Conservation (phyloP, 1,140 invertebrate species). For the Drosophila sulfurigaster region DNA sequence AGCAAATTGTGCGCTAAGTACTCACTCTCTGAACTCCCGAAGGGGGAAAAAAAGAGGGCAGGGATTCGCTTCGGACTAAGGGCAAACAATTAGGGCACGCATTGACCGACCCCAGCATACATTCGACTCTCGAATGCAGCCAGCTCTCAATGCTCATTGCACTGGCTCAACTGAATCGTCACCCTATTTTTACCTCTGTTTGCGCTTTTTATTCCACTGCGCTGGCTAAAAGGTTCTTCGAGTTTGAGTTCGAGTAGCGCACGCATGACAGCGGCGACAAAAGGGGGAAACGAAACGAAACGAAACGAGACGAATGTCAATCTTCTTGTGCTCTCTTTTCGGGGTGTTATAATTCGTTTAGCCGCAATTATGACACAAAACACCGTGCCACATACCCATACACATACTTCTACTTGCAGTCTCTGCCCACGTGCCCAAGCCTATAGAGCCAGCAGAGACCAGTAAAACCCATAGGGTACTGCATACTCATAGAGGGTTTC, state of each 20-base stretch:
- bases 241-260: constrained; percentile 40
- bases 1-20: constrained; percentile 70
- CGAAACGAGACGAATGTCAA: constrained; percentile 17
- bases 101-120: constrained; percentile 58
- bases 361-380: constrained; percentile 81
- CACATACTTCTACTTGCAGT: constrained; percentile 44
- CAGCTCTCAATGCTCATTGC: constrained; percentile 3
- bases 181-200: constrained; percentile 49
- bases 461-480: constrained; percentile 8
- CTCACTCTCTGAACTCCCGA: constrained; percentile 14
- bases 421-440: constrained; percentile 55
- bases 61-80: constrained; percentile 19
- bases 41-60: neutral
- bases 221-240: constrained; percentile 54
- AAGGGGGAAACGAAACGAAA: constrained; percentile 22
- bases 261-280: constrained; percentile 40
- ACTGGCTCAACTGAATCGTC: constrained; percentile 24
- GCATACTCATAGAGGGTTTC: constrained; percentile 11
- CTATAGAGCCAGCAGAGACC: too few relatives aligned
- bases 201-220: constrained; percentile 41
- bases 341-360: constrained; percentile 83
- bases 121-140: constrained; percentile 4
- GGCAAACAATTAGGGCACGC: constrained; percentile 69
- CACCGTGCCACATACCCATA: constrained; percentile 44
- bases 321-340: constrained; percentile 52